phyloP scores from a whole-genome alignment of 2,797 vertebrate species.

The Remorina albescens region DNA sequence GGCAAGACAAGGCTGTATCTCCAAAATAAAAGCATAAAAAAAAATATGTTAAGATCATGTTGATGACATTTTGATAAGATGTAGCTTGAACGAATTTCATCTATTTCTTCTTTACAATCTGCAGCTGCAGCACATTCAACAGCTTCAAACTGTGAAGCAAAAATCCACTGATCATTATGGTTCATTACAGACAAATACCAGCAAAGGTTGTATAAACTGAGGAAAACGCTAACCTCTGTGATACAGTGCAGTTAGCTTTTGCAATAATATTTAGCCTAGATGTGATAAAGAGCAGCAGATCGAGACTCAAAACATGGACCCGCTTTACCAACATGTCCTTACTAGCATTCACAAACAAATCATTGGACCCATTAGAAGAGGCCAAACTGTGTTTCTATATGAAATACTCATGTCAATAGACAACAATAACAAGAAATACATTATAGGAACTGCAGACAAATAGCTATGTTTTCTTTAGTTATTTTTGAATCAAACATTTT shows the following conservation, averaged over 20 bases:
- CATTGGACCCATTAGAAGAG: not conserved
- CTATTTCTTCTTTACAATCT: too few relatives aligned
- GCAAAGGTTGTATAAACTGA: constrained; percentile 8
- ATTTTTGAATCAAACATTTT: constrained; percentile 1
- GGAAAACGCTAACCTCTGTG: not conserved
- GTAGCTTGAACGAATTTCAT: constrained; percentile 42
- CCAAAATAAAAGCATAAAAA: constrained; percentile 22
- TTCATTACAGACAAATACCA: not conserved
- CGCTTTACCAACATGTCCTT: not conserved
- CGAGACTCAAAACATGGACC: not conserved
- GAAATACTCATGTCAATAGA: not conserved
- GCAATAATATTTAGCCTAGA: not conserved
- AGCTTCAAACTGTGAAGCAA: not conserved
- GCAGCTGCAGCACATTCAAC: constrained; percentile 1
- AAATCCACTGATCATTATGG: not conserved
- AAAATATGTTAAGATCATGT: constrained; percentile 6
- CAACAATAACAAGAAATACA: not conserved
- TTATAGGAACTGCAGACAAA: not conserved
- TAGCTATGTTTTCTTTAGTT: not conserved
- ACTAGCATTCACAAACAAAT: not conserved
- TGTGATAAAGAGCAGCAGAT: not conserved
- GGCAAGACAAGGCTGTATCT: not conserved
- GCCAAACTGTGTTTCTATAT: not conserved
- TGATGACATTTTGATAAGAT: constrained; percentile 30
- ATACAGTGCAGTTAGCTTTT: not conserved